Base-by-base conservation (phyloP, 2,888 invertebrate species). In the Alloplasta piceator region DNA sequence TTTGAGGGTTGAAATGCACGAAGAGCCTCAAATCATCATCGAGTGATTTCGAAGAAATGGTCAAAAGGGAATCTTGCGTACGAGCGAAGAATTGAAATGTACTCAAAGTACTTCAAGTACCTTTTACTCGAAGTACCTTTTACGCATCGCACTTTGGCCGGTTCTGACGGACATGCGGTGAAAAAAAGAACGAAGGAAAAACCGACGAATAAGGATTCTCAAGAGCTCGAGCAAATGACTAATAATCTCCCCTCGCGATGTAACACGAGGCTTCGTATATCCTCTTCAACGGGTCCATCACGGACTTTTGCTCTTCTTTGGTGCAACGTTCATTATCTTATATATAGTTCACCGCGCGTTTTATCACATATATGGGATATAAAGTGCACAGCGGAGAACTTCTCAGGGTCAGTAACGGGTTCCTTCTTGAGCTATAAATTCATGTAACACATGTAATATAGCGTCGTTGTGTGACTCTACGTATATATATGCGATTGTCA, bases 371-470 rank as follows among this genome's bases (percentile, higher is more conserved):
- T 6, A 56, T 46, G 38, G 10, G 9, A 43, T 52, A 52, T 52
- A 52, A 52, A 14, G 14, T 52, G 12, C 14, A 64, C 38, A 64
- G 48, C 26, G 26, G 26, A 76, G 48, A 56, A 41, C 56, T 48
- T 26, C 55, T 72, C 66, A 68, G 73, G 82, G 75, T 75, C 71
- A 75, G 26, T 46, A 52, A 72, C 38, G 61, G 36, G 48, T 64
- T n/a, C 48, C 36, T 66, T 58, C 66, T 46, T 12, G 26, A 26
- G 43, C 71, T 48, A 63, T 70, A 56, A 68, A 68, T 61, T 63
- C 70, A 12, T 14, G 52, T 52, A 52, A 52, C 52, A 6, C 12
- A 14, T 43, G 43, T 43, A 10, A 26, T 4, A 9, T 43, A 10
- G 43, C 43, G 26, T 43, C 43, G 6, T 6, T 43, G 43, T 43